Evolutionary conservation across 30 jellyfish, hydroid and myxozoan genomes (phyloP).

Genomic region (Turritopsis rubra): DNA sequence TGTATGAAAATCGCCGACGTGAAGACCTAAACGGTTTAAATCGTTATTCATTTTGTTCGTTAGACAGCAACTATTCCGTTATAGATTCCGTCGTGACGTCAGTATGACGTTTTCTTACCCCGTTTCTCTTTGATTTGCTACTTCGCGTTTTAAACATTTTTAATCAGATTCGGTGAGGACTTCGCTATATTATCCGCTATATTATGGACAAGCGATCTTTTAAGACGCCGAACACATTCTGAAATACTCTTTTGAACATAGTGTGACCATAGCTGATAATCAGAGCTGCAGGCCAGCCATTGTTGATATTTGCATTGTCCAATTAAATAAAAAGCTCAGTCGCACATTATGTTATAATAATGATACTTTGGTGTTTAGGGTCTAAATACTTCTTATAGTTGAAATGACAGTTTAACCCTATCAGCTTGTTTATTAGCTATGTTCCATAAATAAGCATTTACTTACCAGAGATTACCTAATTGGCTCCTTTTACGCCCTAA

Average conservation of each 20-base stretch:
- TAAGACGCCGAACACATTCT: not conserved
- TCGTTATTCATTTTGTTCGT: not conserved
- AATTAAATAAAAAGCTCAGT: too few species aligned
- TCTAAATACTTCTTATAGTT: too few species aligned
- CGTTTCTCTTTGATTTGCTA: not conserved
- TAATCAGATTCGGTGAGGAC: not conserved
- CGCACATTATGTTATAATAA: too few species aligned
- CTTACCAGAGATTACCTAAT: too few species aligned
- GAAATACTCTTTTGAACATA: not conserved
- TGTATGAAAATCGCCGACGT: not conserved
- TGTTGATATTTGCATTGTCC: not conserved
- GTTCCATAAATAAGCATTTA: too few species aligned
- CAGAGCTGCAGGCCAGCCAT: not conserved
- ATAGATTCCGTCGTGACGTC: constrained; percentile 18
- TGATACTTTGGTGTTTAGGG: not conserved
- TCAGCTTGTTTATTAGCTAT: too few species aligned
- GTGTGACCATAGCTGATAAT: not conserved
- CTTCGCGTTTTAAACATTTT: too few species aligned
- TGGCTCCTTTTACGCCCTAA: too few species aligned
- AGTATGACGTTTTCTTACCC: not conserved
- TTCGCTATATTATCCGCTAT: not conserved
- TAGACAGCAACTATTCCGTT: not conserved
- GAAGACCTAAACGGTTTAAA: not conserved
- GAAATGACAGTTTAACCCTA: too few species aligned
- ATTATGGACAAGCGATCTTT: not conserved